A percentile compares a stretch with the other conserved stretches of the same genome.
These are phyloP conservation scores for Callochromis pleurospilus DNA, from an alignment of 2,113 vertebrate genomes.

Conservation along the genomic window DNA sequence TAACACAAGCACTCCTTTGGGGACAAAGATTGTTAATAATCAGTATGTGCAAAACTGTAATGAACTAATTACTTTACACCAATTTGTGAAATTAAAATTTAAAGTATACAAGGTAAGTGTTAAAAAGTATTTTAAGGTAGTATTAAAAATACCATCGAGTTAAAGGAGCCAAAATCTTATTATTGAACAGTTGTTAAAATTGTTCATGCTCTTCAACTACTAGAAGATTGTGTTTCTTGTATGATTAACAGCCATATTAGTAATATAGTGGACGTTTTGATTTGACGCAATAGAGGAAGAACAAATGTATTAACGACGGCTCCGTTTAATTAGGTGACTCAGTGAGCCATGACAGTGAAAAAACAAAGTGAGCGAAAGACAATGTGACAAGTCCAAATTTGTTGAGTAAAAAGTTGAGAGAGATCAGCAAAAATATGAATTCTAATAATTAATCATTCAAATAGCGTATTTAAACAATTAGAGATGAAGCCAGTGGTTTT, in stretches of 20 bases:
- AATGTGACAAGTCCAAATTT: not conserved
- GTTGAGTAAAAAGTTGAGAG: not conserved
- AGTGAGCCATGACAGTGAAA: not conserved
- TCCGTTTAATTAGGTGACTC: not conserved
- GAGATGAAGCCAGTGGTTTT: not conserved
- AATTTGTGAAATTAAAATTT: not conserved
- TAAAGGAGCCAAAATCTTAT: not conserved
- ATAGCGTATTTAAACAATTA: not conserved
- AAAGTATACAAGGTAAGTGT: not conserved
- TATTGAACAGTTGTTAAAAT: not conserved
- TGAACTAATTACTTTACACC: not conserved
- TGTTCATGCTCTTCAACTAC: not conserved
- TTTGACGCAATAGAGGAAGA: not conserved
- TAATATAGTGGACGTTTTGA: not conserved
- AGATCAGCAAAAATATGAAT: not conserved
- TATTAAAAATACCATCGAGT: not conserved
- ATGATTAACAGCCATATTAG: not conserved
- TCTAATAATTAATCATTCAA: not conserved
- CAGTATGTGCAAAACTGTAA: not conserved
- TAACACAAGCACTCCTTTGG: not conserved
- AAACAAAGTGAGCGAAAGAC: not conserved
- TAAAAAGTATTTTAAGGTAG: not conserved
- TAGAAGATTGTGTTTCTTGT: not conserved
- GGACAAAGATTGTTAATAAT: not conserved
- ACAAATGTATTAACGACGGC: not conserved